A percentile compares a stretch with the other conserved stretches of the same genome.
phyloP scores from a whole-genome alignment of 2,797 vertebrate genomes.

The Pseudomugil tenellus region DNA sequence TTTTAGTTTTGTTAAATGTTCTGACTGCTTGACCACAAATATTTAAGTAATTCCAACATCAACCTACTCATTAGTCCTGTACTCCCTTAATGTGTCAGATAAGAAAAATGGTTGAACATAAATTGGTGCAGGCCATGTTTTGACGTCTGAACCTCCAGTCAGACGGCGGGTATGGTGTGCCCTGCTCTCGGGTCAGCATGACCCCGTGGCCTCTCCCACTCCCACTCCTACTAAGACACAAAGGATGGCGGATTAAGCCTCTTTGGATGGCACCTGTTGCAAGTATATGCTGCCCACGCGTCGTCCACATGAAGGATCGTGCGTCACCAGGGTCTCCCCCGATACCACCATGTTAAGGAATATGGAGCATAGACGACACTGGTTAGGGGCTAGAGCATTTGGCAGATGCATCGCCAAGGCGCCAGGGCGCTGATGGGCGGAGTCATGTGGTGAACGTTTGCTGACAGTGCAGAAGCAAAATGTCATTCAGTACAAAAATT shows the following conservation, averaged over 20 bases:
- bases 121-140: conserved; percentile 58
- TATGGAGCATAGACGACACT: conserved; percentile 51
- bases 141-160: conserved; percentile 60
- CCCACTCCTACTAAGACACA: conserved; percentile 80
- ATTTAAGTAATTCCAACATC: conserved; percentile 17
- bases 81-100: conserved; percentile 50
- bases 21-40: conserved; percentile 2
- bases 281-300: conserved; percentile 79
- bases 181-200: conserved; percentile 67
- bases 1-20: conserved; percentile 6
- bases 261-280: conserved; percentile 82
- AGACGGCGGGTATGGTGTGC: conserved; percentile 58
- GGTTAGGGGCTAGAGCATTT: conserved; percentile 52
- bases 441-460: conserved; percentile 48
- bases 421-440: conserved; percentile 51
- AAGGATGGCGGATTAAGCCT: conserved; percentile 68
- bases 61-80: conserved; percentile 36
- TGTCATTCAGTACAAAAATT: conserved; percentile 27
- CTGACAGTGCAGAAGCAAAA: conserved; percentile 66
- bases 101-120: conserved; percentile 56
- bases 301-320: conserved; percentile 82
- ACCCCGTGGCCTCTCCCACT: conserved; percentile 84
- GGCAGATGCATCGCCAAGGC: conserved; percentile 57
- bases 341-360: conserved; percentile 66
- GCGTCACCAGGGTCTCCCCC: conserved; percentile 70